Conservation (phyloP, 2,113 vertebrate species). For the Pyxicephalus adspersus region DNA sequence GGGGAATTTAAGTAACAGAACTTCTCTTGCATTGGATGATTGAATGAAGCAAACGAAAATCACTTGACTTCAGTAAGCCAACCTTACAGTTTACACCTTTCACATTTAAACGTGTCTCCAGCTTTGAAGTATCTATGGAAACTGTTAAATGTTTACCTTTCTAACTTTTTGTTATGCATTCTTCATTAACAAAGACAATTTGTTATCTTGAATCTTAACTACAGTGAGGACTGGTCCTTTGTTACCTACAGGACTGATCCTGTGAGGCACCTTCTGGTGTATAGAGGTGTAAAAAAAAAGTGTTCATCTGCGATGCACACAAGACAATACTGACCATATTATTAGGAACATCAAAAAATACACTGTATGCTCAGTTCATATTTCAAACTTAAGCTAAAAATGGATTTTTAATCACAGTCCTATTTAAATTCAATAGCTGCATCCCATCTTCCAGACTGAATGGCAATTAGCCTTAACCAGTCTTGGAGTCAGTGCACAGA, state of each 20-base stretch:
- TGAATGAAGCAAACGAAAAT: too few relatives aligned
- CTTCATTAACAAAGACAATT: neutral
- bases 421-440: too few relatives aligned
- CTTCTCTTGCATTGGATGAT: too few relatives aligned
- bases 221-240: neutral
- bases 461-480: too few relatives aligned
- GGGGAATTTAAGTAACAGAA: too few relatives aligned
- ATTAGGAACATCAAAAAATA: too few relatives aligned
- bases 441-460: too few relatives aligned
- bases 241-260: neutral
- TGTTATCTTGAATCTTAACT: neutral
- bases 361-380: too few relatives aligned
- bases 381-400: too few relatives aligned
- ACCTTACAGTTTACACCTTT: neutral
- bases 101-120: neutral
- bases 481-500: too few relatives aligned
- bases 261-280: constrained; percentile 3
- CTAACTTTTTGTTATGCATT: constrained; percentile 7
- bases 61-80: too few relatives aligned
- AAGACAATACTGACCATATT: neutral
- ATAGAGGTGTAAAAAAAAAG: constrained; percentile 18
- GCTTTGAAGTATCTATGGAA: neutral
- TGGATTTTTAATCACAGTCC: too few relatives aligned
- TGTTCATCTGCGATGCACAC: neutral
- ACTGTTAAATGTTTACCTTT: constrained; percentile 22